Base-by-base conservation (phyloP, 2,797 vertebrate genomes). In the Diplodus puntazzo region DNA sequence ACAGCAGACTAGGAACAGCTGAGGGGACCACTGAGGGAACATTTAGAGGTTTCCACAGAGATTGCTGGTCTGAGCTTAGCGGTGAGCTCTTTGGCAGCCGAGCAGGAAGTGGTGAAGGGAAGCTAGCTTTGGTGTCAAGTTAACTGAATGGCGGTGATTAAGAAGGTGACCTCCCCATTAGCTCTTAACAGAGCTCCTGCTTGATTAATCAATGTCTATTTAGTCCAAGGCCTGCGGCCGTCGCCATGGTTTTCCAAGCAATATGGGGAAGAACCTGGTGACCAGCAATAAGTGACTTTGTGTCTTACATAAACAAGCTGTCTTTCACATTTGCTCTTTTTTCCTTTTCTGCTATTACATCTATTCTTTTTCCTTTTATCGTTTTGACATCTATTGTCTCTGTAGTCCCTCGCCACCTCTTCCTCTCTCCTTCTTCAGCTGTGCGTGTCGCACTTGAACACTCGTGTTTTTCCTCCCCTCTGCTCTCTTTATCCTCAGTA, bases 161-260 rank as follows among this genome's bases (percentile, higher is more conserved):
- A 85, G 69, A 84, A 67, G 61, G 66, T 72, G 71, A 70, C 39
- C 77, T 86, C 68, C 69, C 79, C 69, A 76, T 84, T 84, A 87
- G 82, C 70, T 84, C 69, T 64, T 76, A 87, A 82, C 85, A 75
- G 75, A 86, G 80, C 77, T 80, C 59, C 81, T 60, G 79, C 58
- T 57, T 85, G 73, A 92, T 92, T 84, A 89, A 88, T 92, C 81
- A 84, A 67, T 87, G 77, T 85, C 83, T 80, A 59, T 86, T 90
- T 83, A 87, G 79, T 80, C 70, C 14, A 60, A 84, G 48, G 27
- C 60, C 62, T 54, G 65, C 34, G 30, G 75, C 67, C 59, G 83
- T 77, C n/a, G 39, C 76, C 65, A 77, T 67, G 75, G 89, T 91
- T 89, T 34, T 87, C 85, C 46, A 25, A 75, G 80, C 79, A 91